Evolutionary conservation across 2,113 vertebrate genomes (phyloP).

Genomic region (Aythya baeri): DNA sequence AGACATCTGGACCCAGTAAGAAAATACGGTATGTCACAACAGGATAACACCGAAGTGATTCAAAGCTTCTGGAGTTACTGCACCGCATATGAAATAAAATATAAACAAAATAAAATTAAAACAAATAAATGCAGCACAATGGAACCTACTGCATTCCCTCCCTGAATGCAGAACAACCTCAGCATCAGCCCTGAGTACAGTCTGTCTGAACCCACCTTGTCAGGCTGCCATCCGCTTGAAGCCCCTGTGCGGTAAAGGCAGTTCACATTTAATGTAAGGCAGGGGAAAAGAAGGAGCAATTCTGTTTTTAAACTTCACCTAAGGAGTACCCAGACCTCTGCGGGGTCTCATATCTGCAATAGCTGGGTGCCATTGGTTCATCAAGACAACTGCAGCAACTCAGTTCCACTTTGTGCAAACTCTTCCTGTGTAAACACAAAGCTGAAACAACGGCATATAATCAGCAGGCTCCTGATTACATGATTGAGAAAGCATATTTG

Average conservation of each 20-base stretch:
- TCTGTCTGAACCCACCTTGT: neutral
- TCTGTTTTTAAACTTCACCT: neutral
- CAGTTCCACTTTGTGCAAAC: neutral
- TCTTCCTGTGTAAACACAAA: neutral
- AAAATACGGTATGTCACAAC: neutral
- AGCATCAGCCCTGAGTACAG: neutral
- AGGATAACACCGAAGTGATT: neutral
- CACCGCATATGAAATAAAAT: neutral
- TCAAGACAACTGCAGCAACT: neutral
- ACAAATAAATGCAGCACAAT: neutral
- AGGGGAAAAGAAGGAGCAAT: neutral
- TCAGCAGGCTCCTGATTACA: neutral
- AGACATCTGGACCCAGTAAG: neutral
- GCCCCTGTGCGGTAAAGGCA: neutral
- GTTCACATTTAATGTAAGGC: neutral
- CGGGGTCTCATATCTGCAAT: neutral
- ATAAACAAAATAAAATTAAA: neutral
- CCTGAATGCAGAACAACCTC: neutral
- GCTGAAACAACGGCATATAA: neutral
- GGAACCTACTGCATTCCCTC: neutral
- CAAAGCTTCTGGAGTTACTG: neutral
- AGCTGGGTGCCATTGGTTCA: neutral
- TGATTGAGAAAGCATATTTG: neutral
- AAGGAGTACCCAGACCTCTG: neutral
- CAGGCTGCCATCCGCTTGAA: neutral